These are phyloP conservation scores for Allophyes oxyacanthae DNA, from an alignment of 2,888 invertebrate genomes.

Conservation along the genomic window DNA sequence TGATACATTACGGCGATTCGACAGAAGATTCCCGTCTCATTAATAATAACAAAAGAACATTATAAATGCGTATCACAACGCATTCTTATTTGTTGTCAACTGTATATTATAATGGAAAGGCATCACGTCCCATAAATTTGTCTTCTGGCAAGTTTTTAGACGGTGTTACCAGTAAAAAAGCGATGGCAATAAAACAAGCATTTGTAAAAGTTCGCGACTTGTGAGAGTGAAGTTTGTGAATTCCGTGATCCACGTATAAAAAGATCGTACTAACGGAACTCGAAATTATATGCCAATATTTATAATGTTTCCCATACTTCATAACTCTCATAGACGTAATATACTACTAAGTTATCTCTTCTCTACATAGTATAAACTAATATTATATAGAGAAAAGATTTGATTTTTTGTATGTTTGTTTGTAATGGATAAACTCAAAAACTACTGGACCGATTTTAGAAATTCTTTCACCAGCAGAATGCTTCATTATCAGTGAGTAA, in stretches of 20 bases:
- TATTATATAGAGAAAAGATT: too few relatives aligned
- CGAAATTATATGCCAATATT: background rate
- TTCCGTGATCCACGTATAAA: conserved; percentile 54
- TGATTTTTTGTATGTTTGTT: too few relatives aligned
- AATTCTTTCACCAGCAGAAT: too few relatives aligned
- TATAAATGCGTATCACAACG: conserved; percentile 42
- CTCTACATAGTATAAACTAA: too few relatives aligned
- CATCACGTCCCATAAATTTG: conserved; percentile 80
- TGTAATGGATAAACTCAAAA: too few relatives aligned
- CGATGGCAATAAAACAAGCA: conserved; percentile 77
- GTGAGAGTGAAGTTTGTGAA: conserved; percentile 67
- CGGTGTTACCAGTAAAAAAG: conserved; percentile 72
- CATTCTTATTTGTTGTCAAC: conserved; percentile 44
- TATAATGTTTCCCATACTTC: too few relatives aligned
- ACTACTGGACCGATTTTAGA: too few relatives aligned
- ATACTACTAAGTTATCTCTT: too few relatives aligned
- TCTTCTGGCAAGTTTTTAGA: conserved; percentile 72
- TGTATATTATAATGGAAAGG: conserved; percentile 64
- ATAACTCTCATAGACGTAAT: too few relatives aligned
- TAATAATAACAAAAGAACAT: conserved; percentile 38
- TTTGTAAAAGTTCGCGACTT: conserved; percentile 72
- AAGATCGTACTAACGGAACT: conserved; percentile 36
- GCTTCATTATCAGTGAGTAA: too few relatives aligned
- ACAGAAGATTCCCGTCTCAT: conserved; percentile 30
- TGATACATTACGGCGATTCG: too few relatives aligned